phyloP scores from a whole-genome alignment of 2,888 invertebrate species.

The Microdon myrmicae region DNA sequence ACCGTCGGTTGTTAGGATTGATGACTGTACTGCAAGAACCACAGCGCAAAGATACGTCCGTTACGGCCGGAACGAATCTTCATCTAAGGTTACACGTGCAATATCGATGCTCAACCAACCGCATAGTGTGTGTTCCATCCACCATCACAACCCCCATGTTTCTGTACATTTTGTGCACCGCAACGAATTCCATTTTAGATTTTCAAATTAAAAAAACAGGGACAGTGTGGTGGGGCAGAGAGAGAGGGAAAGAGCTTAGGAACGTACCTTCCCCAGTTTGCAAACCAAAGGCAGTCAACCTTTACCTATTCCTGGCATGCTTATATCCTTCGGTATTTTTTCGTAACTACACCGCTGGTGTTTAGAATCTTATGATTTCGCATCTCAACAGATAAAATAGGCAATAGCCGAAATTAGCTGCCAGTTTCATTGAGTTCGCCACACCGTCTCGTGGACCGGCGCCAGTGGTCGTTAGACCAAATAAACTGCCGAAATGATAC shows the following conservation, averaged over 20 bases:
- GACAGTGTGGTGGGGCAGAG: constrained; percentile 8
- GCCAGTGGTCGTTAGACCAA: constrained; percentile 27
- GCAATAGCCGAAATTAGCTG: too few relatives aligned
- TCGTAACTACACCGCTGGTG: too few relatives aligned
- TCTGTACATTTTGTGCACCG: constrained; percentile 43
- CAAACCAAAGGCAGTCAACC: constrained; percentile 41
- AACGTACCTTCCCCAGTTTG: constrained; percentile 8
- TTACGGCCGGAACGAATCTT: constrained; percentile 46
- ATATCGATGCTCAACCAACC: constrained; percentile 21
- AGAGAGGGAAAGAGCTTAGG: neutral
- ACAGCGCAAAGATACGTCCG: constrained; percentile 19
- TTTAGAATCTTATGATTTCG: too few relatives aligned
- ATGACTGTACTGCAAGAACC: constrained; percentile 43
- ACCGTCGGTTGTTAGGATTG: constrained; percentile 45
- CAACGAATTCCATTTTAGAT: constrained; percentile 46
- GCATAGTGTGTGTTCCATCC: neutral
- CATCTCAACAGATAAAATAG: too few relatives aligned
- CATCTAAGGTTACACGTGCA: constrained; percentile 48
- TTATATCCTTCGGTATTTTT: neutral
- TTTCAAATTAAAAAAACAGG: constrained; percentile 46
- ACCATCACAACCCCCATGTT: constrained; percentile 16
- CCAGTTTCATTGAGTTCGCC: too few relatives aligned
- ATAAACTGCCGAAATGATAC: constrained; percentile 34
- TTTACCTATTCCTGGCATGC: constrained; percentile 14
- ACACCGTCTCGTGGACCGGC: constrained; percentile 4